phyloP scores from a whole-genome alignment of 2,888 invertebrate species.

The Drosophila fungiperda region DNA sequence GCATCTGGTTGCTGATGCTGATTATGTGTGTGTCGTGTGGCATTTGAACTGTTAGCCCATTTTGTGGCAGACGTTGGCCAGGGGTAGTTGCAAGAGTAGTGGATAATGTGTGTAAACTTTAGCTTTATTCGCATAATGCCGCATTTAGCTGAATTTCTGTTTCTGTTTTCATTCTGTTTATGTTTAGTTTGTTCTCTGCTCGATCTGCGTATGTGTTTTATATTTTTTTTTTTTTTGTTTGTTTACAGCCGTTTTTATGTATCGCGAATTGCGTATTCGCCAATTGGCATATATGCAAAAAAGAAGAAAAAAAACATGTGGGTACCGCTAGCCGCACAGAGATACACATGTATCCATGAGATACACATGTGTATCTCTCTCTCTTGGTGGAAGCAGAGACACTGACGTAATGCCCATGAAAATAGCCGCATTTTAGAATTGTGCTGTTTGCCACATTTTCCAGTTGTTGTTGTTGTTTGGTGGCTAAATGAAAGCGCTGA shows the following conservation, averaged over 20 bases:
- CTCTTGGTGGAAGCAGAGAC: neutral
- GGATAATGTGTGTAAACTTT: constrained; percentile 19
- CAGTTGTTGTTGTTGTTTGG: constrained; percentile 27
- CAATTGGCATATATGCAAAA: constrained; percentile 52
- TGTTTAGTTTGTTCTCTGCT: constrained; percentile 31
- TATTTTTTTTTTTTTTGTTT: constrained; percentile 20
- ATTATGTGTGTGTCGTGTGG: constrained; percentile 20
- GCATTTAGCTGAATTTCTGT: constrained; percentile 2
- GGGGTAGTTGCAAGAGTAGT: neutral
- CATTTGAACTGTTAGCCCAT: constrained; percentile 21
- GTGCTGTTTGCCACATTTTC: constrained; percentile 41
- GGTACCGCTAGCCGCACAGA: constrained; percentile 25
- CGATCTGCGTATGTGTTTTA: neutral
- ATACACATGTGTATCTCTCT: constrained; percentile 22
- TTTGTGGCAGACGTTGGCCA: neutral
- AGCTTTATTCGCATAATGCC: constrained; percentile 37
- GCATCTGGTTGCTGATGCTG: constrained; percentile 10
- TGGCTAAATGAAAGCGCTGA: constrained; percentile 37
- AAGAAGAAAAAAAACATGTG: constrained; percentile 49
- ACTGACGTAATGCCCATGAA: constrained; percentile 73
- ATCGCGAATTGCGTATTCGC: constrained; percentile 50
- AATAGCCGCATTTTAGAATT: constrained; percentile 56
- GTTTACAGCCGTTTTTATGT: constrained; percentile 60
- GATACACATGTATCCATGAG: constrained; percentile 18
- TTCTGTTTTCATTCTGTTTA: constrained; percentile 26